Percentiles rank a stretch among this genome's conserved stretches.
Conservation (phyloP, 2,888 invertebrate species). For the Copidosoma aretas region DNA sequence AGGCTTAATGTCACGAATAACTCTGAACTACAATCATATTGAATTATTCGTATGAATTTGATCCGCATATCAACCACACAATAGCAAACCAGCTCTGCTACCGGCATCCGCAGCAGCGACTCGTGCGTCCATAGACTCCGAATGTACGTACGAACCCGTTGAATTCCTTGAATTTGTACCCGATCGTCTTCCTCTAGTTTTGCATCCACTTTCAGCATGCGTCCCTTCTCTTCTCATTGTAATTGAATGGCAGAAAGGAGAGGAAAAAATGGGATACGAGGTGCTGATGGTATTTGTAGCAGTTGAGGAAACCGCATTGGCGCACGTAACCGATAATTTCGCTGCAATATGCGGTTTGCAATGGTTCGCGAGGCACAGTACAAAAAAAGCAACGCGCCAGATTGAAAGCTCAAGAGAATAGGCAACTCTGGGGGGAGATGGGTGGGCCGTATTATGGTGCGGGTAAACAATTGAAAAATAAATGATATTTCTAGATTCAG, state of each 20-base stretch:
- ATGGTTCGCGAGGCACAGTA: constrained; percentile 23
- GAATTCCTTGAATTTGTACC: constrained; percentile 17
- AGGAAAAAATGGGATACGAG: background rate
- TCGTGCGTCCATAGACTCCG: no score
- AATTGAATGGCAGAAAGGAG: constrained; percentile 22
- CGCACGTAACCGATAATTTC: constrained; percentile 40
- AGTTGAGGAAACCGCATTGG: no score
- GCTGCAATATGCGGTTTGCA: constrained; percentile 40
- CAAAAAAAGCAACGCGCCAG: constrained; percentile 22
- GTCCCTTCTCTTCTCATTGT: background rate
- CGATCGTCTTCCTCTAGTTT: background rate
- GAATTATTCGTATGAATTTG: no score
- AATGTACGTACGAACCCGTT: background rate
- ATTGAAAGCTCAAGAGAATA: constrained; percentile 2
- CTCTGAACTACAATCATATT: no score
- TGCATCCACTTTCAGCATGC: background rate
- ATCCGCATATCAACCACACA: no score
- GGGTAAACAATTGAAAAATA: no score
- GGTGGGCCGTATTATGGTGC: constrained; percentile 10
- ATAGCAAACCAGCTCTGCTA: no score
- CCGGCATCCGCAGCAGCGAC: no score
- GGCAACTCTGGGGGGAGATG: background rate
- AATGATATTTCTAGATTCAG: no score
- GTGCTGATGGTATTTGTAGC: no score
- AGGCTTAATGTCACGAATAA: no score